Evolutionary conservation across 2,888 invertebrate species (phyloP), one percentile per base, ranked within the genome.

Genomic region (Cryptosula pallasiana): DNA sequence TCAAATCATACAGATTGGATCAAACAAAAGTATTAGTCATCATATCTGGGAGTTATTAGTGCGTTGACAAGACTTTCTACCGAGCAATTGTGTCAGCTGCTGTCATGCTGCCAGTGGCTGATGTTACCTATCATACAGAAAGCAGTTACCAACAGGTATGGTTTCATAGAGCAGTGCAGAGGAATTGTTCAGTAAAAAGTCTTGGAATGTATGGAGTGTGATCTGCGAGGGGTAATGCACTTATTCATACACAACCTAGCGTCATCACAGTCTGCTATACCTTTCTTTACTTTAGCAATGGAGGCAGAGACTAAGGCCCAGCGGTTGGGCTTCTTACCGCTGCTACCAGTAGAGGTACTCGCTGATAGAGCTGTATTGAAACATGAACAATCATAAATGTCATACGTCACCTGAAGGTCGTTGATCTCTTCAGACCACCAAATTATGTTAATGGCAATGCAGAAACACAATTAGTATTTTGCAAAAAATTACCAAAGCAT

Each of bases 281-380:
- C 63, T 63, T 63, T 63, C 27, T 34, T 63, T 3, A 29, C 13
- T 63, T 32, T 63, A 63, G 63, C 27, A 13, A 63, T 63, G 16
- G 63, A 63, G n/a, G 63, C 63, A 3, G 63, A 63, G 9, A 63
- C 32, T n/a, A 63, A 63, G 32, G 63, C 63, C 63, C 63, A 63
- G 32, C 63, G 63, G 13, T 63, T 25, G 27, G 63, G 63, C 63
- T 32, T 63, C 32, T 63, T 63, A 29, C 2, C 13, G 27, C 32
- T 63, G 63, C 63, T 32, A 34, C 63, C 32, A 2, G 63, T 9
- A 9, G 63, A 45, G 45, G 45, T 45, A 45, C 45, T 20, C 5
- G 45, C 45, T 5, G 45, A 45, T 45, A 45, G 20, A 45, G 45
- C 45, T 45, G 45, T 45, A 45, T 45, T 20, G 45, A 45, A 45